Evolutionary conservation across 2,113 vertebrate species (phyloP), one percentile per base, ranked within the genome.

Genomic region (Noturus placidus): DNA sequence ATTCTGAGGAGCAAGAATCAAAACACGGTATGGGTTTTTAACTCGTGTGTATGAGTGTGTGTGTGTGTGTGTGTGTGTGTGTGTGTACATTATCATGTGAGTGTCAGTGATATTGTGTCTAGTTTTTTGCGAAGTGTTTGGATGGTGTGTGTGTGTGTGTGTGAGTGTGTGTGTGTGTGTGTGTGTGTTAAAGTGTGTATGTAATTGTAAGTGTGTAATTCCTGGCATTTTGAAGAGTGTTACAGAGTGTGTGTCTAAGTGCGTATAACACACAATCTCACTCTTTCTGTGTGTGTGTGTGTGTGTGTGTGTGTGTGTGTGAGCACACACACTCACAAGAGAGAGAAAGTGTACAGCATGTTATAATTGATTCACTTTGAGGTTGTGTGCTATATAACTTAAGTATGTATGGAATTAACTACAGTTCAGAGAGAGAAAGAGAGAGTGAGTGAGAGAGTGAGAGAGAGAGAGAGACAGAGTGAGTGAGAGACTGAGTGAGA

Each of bases 1-100:
- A 89, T 2, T 80, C n/a, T 33, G 46, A 82, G 10, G 46, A 27
- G 9, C 17, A 54, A 46, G 20, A 56, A 69, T 65, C 50, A 27
- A 27, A 88, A 69, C 27, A 85, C 67, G 83, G 87, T 88, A 80
- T 20, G 30, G 3, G 13, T 85, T 56, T 61, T 72, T 70, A 35
- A 70, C 14, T 15, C 1, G 52, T 70, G 33, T 59, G 72, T 76
- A 2, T 77, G 33, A 25, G 33, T 30, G 14, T 57, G 19, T 33
- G 50, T 84, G 46, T 65, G 14, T 54, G 5, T 77, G 33, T 38
- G 33, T 30, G 15, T 59, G 20, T 35, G 50, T 85, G 50, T 67
- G 15, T 78, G 57, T 20, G 9, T 22, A 42, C 57, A 54, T 54
- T 15, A 54, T 14, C 52, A 30, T 35, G 33, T 69, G 59, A 17